phyloP scores from a whole-genome alignment of 2,888 invertebrate species.

The Linhomoeus sp. region DNA sequence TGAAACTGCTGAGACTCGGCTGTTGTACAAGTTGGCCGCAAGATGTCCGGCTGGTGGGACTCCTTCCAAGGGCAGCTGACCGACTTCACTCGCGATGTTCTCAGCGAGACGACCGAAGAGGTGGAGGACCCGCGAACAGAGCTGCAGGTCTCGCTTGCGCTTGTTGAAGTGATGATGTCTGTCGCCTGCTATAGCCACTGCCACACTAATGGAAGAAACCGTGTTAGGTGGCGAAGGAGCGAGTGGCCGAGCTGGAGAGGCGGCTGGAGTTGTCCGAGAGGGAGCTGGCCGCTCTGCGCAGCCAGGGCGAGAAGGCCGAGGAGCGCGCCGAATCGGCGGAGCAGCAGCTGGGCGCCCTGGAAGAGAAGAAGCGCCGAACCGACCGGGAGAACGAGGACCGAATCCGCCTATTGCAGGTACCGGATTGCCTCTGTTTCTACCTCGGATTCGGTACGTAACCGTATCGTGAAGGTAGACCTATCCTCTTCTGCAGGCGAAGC shows the following conservation, averaged over 20 bases:
- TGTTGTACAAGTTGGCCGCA: no score
- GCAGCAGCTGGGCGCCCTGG: not conserved
- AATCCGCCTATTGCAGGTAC: no score
- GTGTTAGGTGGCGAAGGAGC: not conserved
- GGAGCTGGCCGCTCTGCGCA: not conserved
- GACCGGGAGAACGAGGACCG: not conserved
- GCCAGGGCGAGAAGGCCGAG: not conserved
- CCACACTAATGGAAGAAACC: not conserved
- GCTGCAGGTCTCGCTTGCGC: constrained; percentile 1
- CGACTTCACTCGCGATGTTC: constrained; percentile 2
- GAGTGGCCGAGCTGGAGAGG: not conserved
- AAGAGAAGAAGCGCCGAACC: not conserved
- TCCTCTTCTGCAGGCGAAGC: no score
- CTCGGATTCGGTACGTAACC: no score
- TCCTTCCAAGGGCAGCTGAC: not conserved
- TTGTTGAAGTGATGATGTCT: no score
- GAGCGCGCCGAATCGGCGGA: not conserved
- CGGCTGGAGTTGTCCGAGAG: not conserved
- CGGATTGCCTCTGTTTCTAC: no score
- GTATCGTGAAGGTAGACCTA: no score
- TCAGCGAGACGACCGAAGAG: constrained; percentile 3
- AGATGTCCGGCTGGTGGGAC: no score
- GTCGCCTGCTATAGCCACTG: not conserved
- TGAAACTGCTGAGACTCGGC: no score
- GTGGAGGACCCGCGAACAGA: constrained; percentile 1